Base-by-base conservation (phyloP, 92 coral and sea anemone species). In the Meandrina meandrites region DNA sequence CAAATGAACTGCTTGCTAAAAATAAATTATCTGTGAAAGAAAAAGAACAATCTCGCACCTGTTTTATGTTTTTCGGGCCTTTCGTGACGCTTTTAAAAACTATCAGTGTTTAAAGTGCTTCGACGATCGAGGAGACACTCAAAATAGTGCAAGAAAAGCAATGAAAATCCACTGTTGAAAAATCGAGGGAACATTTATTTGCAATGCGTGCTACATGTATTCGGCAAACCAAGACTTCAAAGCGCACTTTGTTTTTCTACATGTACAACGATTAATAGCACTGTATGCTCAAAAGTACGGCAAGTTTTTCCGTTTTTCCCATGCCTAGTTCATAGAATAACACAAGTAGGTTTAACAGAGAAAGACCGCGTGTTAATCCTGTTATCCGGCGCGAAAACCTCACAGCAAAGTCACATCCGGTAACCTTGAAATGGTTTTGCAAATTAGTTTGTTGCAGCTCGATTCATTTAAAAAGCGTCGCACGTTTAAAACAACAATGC, bases 361-460 rank as follows among this genome's bases (percentile, higher is more conserved):
- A 69, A 82, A 68, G 56, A 37, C 66, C 31, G 48, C 5, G 1
- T 30, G 86, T 28, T 84, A 84, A 84, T 73, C 87, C 57, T n/a
- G 27, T 21, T 51, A 31, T 45, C 62, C 47, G 86, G 36, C 36
- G n/a, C 22, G 27, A 78, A 54, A 5, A 53, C 14, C 22, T 48
- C 78, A 6, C 5, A 5, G 21, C 4, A 70, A 82, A 82, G 30
- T 15, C 74, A 50, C 78, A 68, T 82, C 86, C 86, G 77, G 86
- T 1, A 56, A 9, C 45, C 18, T 27, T 34, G 64, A 16, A 30
- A 57, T 48, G 64, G 76, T 69, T 79, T 82, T 45, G n/a, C 75
- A 66, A 62, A 36, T 81, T 35, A 40, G 34, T 48, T 7, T 2
- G 75, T 9, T 2, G 28, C 40, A 24, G 24, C n/a, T 71, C 47